Conservation (phyloP, 2,113 vertebrate species). For the Mus pahari region DNA sequence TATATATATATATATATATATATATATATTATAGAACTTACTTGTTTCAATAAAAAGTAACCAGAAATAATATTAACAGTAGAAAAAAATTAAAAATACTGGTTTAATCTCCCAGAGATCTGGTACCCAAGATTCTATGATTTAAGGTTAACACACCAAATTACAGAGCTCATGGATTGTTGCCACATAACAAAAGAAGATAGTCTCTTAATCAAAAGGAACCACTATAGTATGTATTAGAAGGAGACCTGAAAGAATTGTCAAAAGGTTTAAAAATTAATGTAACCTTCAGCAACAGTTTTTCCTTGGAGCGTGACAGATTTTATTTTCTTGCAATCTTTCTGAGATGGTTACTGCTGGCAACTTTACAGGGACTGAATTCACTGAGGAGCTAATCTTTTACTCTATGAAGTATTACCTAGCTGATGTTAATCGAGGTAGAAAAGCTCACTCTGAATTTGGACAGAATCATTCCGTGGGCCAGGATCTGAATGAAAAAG, state of each 20-base stretch:
- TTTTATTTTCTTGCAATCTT: background rate
- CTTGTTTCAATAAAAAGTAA: background rate
- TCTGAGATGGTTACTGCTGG: background rate
- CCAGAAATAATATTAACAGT: background rate
- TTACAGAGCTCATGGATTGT: background rate
- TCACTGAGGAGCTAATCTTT: background rate
- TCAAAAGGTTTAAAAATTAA: background rate
- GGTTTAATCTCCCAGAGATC: background rate
- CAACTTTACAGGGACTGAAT: background rate
- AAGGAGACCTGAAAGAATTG: background rate
- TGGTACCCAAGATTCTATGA: background rate
- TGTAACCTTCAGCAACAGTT: background rate
- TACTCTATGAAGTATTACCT: too few relatives aligned
- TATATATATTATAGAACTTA: background rate
- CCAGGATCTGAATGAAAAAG: background rate
- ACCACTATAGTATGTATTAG: background rate
- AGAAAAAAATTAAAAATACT: background rate
- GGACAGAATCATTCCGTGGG: background rate
- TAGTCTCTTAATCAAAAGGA: background rate
- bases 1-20: too few relatives aligned
- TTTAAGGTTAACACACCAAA: background rate
- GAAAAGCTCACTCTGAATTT: background rate
- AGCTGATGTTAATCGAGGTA: background rate
- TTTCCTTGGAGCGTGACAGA: slow-evolving; percentile 19
- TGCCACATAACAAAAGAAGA: background rate